A percentile compares a stretch with the other conserved stretches of the same genome.
Evolutionary conservation across 2,888 invertebrate species (phyloP).

Genomic region (Drosophila cognata): DNA sequence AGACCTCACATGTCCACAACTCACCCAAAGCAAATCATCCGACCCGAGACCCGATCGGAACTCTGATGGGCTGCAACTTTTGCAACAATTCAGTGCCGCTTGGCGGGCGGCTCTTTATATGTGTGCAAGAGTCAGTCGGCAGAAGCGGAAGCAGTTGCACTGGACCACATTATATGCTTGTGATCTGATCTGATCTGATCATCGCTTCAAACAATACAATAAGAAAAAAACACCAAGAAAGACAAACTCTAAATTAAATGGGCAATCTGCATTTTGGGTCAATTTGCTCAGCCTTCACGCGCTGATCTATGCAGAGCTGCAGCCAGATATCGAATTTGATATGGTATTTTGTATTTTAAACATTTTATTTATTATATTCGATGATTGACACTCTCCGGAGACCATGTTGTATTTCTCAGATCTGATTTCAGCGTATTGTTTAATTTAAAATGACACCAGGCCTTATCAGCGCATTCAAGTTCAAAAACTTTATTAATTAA

Average conservation of each 20-base stretch:
- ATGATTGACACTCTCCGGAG: not conserved
- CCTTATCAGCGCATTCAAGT: constrained; percentile 44
- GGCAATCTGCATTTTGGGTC: constrained; percentile 81
- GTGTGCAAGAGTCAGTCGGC: constrained; percentile 1
- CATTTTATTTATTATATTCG: constrained; percentile 1
- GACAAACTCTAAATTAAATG: constrained; percentile 3
- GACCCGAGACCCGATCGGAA: constrained; percentile 1
- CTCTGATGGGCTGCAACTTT: constrained; percentile 6
- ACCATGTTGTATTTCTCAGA: not conserved
- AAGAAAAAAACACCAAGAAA: constrained; percentile 20
- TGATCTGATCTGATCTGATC: constrained; percentile 1
- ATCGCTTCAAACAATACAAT: constrained; percentile 4
- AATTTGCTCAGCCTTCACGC: constrained; percentile 36
- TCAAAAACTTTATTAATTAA: constrained; percentile 49
- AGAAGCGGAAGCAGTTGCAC: constrained; percentile 52
- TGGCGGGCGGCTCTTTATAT: not conserved
- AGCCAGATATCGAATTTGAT: not conserved
- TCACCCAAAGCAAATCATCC: constrained; percentile 5
- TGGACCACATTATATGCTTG: not conserved
- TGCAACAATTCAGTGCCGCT: not conserved
- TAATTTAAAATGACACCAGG: constrained; percentile 29
- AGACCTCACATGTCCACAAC: not conserved
- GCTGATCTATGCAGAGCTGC: constrained; percentile 23
- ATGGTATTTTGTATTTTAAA: not conserved
- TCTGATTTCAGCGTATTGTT: constrained; percentile 8